Conservation (phyloP, 2,797 vertebrate genomes). For the Eulemur coronatus region DNA sequence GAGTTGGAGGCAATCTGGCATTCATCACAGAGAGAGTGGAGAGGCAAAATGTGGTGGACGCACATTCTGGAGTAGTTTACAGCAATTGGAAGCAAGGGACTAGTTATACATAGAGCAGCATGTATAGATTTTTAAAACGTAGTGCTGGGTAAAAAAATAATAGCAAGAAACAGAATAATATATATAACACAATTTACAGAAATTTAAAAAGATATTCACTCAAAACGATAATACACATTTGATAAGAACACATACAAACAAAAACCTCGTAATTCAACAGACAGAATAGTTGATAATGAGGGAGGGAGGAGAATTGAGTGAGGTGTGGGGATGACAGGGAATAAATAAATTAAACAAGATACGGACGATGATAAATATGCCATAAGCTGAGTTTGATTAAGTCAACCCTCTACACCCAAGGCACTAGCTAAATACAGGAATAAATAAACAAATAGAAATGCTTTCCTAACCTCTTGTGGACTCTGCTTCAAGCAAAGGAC, state of each 20-base stretch:
- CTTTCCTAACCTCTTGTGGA: constrained; percentile 23
- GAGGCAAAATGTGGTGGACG: background rate
- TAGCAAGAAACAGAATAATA: constrained; percentile 9
- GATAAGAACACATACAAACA: constrained; percentile 39
- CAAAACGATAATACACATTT: constrained; percentile 26
- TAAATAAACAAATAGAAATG: constrained; percentile 41
- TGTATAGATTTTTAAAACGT: background rate
- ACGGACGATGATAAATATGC: constrained; percentile 37
- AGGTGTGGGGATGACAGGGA: background rate
- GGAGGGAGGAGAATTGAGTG: background rate
- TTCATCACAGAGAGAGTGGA: constrained; percentile 31
- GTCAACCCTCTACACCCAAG: constrained; percentile 10
- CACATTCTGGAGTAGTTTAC: background rate
- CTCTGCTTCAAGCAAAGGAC: constrained; percentile 29
- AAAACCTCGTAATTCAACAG: constrained; percentile 29
- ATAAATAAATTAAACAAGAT: constrained; percentile 48
- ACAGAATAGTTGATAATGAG: background rate
- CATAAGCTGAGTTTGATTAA: constrained; percentile 35
- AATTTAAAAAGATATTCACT: background rate
- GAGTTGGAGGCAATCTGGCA: constrained; percentile 23
- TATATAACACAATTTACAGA: background rate
- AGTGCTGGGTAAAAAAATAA: background rate
- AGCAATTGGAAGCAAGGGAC: constrained; percentile 32
- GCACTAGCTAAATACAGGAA: constrained; percentile 30
- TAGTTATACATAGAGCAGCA: background rate